These are phyloP conservation scores for Lagorchestes hirsutus DNA, from an alignment of 2,797 vertebrate species.

Conservation along the genomic window DNA sequence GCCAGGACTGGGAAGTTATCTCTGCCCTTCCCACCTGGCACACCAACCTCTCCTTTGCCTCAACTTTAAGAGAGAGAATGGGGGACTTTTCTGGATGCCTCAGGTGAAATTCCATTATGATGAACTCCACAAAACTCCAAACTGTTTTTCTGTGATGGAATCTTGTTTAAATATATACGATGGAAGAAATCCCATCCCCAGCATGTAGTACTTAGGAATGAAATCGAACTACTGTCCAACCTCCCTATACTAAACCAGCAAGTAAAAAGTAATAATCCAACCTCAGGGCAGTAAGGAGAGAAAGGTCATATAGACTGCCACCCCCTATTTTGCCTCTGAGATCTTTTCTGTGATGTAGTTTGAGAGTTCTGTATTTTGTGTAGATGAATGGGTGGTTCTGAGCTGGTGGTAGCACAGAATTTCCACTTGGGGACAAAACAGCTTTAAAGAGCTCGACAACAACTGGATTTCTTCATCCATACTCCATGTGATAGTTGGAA, in stretches of 20 bases:
- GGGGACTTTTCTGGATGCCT: slow-evolving; percentile 69
- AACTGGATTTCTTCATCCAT: neutral
- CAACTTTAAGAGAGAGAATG: slow-evolving; percentile 57
- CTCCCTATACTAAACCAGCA: neutral
- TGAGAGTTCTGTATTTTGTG: neutral
- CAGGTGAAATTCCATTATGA: slow-evolving; percentile 79
- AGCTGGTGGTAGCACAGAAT: neutral
- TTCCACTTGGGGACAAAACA: neutral
- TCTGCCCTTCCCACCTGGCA: slow-evolving; percentile 74
- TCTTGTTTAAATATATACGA: slow-evolving; percentile 19
- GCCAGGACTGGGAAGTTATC: slow-evolving; percentile 72
- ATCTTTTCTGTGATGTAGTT: neutral
- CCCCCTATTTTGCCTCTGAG: neutral
- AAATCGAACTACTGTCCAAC: neutral
- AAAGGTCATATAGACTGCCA: neutral
- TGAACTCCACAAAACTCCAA: slow-evolving; percentile 64
- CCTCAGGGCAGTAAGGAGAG: neutral
- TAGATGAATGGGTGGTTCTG: neutral
- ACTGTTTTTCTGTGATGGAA: slow-evolving; percentile 52
- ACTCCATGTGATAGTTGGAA: neutral
- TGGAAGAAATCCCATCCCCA: slow-evolving; percentile 22
- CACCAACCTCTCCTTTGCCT: slow-evolving; percentile 61
- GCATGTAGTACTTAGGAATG: slow-evolving; percentile 44
- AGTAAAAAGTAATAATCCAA: neutral
- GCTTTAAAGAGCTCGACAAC: neutral